Evolutionary conservation across 1,140 invertebrate genomes (phyloP).

Genomic region (Chelonus insularis): DNA sequence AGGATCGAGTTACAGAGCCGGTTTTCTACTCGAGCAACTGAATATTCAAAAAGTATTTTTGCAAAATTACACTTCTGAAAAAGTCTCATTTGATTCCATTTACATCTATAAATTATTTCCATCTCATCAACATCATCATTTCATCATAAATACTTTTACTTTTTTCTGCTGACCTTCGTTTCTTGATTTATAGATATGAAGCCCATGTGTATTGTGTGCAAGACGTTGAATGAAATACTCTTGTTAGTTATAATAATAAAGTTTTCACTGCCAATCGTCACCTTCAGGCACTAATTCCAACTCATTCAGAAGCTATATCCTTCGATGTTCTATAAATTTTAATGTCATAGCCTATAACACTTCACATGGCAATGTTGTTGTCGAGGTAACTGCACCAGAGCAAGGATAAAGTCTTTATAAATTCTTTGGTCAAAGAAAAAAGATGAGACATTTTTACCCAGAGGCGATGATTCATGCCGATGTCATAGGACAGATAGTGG

Average conservation of each 20-base stretch:
- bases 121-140: not conserved
- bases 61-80: not conserved
- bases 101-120: slow-evolving; percentile 5
- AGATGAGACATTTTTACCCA: not conserved
- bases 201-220: not conserved
- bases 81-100: slow-evolving; percentile 6
- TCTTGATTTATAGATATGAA: not conserved
- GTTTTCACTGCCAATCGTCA: slow-evolving; percentile 12
- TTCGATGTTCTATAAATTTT: slow-evolving; percentile 13
- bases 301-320: slow-evolving; percentile 8
- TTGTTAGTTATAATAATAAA: slow-evolving; percentile 17
- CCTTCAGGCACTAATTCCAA: slow-evolving; percentile 11
- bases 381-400: too few species aligned
- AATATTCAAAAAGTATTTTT: slow-evolving; percentile 17
- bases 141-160: not conserved
- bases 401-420: too few species aligned
- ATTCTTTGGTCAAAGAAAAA: too few species aligned
- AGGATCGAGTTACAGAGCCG: slow-evolving; percentile 21
- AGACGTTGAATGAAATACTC: slow-evolving; percentile 8
- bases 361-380: too few species aligned
- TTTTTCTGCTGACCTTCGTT: not conserved
- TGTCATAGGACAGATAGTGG: not conserved
- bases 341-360: not conserved
- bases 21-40: slow-evolving; percentile 18
- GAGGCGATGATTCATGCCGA: slow-evolving; percentile 9